Conservation (phyloP, 2,797 vertebrate genomes). For the Sternotherus odoratus region DNA sequence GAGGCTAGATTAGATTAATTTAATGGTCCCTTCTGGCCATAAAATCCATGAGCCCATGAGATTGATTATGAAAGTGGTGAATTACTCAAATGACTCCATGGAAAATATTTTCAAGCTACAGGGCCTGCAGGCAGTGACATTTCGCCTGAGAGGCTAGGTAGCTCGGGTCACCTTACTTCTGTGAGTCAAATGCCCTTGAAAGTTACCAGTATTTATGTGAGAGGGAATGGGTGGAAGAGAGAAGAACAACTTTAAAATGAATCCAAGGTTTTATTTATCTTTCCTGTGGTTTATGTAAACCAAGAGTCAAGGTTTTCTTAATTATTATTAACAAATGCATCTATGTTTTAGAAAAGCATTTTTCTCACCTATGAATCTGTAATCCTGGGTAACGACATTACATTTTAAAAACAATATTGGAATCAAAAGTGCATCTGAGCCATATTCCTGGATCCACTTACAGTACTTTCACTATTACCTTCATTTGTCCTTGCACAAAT, state of each 20-base stretch:
- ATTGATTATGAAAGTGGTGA: not conserved
- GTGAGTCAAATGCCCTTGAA: constrained; percentile 11
- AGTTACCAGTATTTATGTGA: not conserved
- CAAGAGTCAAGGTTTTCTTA: not conserved
- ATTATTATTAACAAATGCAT: not conserved
- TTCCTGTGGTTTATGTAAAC: not conserved
- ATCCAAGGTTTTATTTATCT: not conserved
- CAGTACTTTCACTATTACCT: constrained; percentile 37
- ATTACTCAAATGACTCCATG: not conserved
- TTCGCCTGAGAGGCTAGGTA: not conserved
- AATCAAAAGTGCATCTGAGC: constrained; percentile 25
- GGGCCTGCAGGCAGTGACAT: not conserved
- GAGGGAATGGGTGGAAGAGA: not conserved
- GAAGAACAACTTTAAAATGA: not conserved
- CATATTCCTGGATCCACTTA: constrained; percentile 49
- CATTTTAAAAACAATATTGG: not conserved
- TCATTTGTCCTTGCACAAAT: constrained; percentile 51
- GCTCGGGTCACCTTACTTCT: not conserved
- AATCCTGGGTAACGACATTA: constrained; percentile 37
- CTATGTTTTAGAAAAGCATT: not conserved
- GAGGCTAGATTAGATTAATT: accelerated
- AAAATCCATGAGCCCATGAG: accelerated
- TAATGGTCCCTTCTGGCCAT: not conserved
- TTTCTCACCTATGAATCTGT: constrained; percentile 41
- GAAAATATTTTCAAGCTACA: not conserved